Percentiles rank a stretch among this genome's conserved stretches.
These are phyloP conservation scores for Drosophila peninsularis DNA, from an alignment of 2,888 invertebrate genomes.

Conservation along the genomic window DNA sequence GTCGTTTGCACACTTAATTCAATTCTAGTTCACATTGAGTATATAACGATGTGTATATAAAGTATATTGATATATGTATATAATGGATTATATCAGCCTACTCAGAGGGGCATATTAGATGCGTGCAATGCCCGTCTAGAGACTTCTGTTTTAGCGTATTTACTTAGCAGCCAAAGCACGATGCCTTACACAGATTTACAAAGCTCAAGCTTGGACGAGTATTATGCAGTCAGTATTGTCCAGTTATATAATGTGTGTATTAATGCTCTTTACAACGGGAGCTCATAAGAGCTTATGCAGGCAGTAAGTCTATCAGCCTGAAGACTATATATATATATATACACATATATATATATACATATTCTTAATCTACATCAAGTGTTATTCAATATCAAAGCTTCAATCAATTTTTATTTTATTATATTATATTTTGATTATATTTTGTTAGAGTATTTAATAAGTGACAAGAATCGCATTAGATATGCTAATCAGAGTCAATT, in stretches of 20 bases:
- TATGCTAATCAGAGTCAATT: not conserved
- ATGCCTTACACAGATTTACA: not conserved
- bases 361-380: no score
- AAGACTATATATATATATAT: no score
- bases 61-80: not conserved
- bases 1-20: not conserved
- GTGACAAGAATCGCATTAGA: not conserved
- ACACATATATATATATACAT: no score
- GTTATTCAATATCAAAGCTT: no score
- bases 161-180: not conserved
- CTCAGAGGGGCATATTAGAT: not conserved
- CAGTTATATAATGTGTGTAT: no score
- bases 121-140: not conserved
- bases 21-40: not conserved
- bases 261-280: no score
- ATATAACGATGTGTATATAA: not conserved
- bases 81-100: not conserved
- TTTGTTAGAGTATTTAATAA: not conserved
- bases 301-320: no score
- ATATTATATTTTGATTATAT: no score
- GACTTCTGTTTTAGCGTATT: not conserved
- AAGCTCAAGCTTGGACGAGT: no score
- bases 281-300: no score
- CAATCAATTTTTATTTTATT: no score
- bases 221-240: no score